These are phyloP conservation scores for Crypturellus tataupa DNA, from an alignment of 2,797 vertebrate species.

Conservation along the genomic window DNA sequence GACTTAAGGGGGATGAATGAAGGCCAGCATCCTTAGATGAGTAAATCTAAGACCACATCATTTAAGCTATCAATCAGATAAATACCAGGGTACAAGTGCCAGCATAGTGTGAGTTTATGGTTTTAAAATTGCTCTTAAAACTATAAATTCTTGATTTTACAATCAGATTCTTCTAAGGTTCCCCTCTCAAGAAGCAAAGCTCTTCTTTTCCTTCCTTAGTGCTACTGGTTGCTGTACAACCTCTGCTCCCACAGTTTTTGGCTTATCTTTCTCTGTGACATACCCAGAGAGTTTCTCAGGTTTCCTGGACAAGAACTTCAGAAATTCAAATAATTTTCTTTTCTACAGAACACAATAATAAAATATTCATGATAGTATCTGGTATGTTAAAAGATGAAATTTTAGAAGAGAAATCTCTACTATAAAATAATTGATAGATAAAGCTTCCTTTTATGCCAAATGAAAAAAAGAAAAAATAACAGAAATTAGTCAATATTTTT, in stretches of 20 bases:
- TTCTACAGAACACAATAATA: background rate
- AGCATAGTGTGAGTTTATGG: background rate
- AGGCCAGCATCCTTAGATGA: background rate
- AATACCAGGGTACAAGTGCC: background rate
- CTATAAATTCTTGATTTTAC: background rate
- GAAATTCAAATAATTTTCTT: background rate
- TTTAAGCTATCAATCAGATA: background rate
- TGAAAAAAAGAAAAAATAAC: background rate
- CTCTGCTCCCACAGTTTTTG: conserved; percentile 5
- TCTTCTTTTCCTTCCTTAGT: background rate
- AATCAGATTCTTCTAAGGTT: background rate
- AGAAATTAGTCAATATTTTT: background rate
- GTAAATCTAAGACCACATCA: background rate
- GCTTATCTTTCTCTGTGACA: background rate
- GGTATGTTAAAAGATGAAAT: background rate
- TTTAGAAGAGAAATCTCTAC: background rate
- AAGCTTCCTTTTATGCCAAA: background rate
- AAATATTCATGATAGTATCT: background rate
- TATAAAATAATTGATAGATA: background rate
- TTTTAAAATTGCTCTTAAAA: background rate
- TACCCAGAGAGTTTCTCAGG: background rate
- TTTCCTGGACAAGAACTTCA: background rate
- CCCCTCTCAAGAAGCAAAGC: background rate
- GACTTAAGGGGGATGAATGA: background rate
- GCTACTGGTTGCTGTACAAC: background rate